Evolutionary conservation across 1,140 invertebrate species (phyloP).

Genomic region (Nilaparvata lugens): DNA sequence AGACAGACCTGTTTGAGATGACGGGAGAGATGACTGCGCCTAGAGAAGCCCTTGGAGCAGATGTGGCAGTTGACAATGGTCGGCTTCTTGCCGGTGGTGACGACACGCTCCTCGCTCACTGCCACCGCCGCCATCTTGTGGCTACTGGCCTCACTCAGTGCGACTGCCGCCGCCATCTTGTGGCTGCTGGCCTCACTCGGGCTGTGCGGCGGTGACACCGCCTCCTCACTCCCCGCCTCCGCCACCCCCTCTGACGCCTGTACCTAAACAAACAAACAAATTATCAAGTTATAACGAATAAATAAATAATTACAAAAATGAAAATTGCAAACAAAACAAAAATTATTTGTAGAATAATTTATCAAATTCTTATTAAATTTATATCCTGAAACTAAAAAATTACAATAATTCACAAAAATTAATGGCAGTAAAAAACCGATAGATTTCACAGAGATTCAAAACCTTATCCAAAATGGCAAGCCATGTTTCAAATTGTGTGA

Average conservation of each 20-base stretch:
- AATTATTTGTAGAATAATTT: no score
- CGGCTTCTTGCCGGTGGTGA: conserved; percentile 16
- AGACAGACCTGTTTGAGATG: conserved; percentile 17
- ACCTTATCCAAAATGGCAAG: no score
- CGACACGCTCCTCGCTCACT: background rate
- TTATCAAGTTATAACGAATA: no score
- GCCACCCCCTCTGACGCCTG: background rate
- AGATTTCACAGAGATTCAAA: no score
- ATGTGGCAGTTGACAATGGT: conserved; percentile 29
- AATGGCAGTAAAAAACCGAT: no score
- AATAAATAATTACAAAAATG: no score
- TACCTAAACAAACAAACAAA: no score
- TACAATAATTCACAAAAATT: no score
- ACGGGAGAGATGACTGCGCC: conserved; percentile 26
- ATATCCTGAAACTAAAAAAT: no score
- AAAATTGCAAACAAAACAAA: no score
- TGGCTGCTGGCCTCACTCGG: background rate
- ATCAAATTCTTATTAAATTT: no score
- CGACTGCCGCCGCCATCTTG: background rate
- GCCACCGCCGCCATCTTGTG: background rate
- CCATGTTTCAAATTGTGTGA: no score
- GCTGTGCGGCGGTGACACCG: background rate
- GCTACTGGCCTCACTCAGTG: background rate
- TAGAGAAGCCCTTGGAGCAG: conserved; percentile 29
- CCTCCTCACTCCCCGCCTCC: background rate